These are phyloP conservation scores for Crossocerus cetratus DNA, from an alignment of 2,888 invertebrate genomes.

Conservation along the genomic window DNA sequence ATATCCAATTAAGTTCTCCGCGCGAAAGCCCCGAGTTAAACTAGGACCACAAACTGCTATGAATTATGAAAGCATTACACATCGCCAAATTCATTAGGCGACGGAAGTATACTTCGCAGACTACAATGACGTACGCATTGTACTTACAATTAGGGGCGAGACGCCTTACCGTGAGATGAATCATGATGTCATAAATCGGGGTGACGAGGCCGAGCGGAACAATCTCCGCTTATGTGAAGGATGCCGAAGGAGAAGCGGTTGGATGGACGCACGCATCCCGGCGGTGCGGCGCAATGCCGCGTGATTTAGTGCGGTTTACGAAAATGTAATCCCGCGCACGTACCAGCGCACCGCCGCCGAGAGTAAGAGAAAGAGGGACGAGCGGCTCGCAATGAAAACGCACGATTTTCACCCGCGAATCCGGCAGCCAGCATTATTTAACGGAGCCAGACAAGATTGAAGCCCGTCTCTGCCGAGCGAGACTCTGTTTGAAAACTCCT, in stretches of 20 bases:
- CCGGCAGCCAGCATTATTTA: slow-evolving; percentile 64
- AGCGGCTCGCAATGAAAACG: slow-evolving; percentile 52
- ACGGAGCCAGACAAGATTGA: slow-evolving; percentile 24
- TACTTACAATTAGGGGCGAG: no score
- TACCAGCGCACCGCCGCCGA: slow-evolving; percentile 48
- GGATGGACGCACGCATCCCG: not conserved
- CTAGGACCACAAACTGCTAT: no score
- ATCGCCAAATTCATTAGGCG: no score
- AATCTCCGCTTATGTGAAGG: slow-evolving; percentile 17
- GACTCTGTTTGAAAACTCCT: slow-evolving; percentile 3
- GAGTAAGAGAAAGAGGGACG: slow-evolving; percentile 1
- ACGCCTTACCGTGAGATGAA: no score
- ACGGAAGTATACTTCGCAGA: no score
- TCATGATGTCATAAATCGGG: not conserved
- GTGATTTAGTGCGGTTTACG: slow-evolving; percentile 64
- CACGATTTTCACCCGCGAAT: slow-evolving; percentile 57
- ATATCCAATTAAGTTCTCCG: no score
- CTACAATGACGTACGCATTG: no score
- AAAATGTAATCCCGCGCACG: slow-evolving; percentile 57
- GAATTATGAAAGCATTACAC: no score
- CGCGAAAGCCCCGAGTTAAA: no score
- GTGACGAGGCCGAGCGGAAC: not conserved
- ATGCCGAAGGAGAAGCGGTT: not conserved
- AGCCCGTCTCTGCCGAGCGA: not conserved
- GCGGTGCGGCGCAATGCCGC: slow-evolving; percentile 30